Evolutionary conservation across 2,797 vertebrate species (phyloP), one percentile per base, ranked within the genome.

Genomic region (Galagoides demidoff): DNA sequence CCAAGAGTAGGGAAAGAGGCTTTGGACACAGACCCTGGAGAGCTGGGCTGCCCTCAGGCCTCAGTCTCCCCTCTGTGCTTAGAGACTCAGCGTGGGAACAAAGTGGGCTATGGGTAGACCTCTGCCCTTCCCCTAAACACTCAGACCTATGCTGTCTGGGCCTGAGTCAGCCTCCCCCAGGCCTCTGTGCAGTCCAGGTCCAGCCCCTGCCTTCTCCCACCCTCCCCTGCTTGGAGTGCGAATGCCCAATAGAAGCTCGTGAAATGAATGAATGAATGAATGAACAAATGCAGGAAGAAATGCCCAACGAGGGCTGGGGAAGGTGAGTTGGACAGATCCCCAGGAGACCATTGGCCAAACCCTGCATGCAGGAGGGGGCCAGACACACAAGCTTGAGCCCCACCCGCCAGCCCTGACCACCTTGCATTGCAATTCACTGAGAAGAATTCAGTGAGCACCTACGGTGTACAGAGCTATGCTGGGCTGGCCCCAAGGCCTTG

Each of bases 181-280:
- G 64, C 31, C 23, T 70, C 64, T 16, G 9, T 13, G 31, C 14
- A 3, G 59, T 52, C 59, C 13, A 25, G 81, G 45, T 0, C 2
- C 16, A 25, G 9, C 43, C 4, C 23, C 17, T 14, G 39, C 71
- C 37, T 2, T 23, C 76, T n/a, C 39, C 31, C 3, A 25, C 5
- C 4, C 37, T 0, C 0, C 0, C 4, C 5, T 23, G 17, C 39
- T n/a, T 0, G 0, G 68, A 55, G 29, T 12, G 63, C 13, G n/a
- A 27, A 66, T 27, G 39, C 7, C n/a, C 0, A 0, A 2, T 2
- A 20, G 71, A 27, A 8, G 55, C 27, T 11, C 4, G 27, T 20
- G 29, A 39, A 3, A 31, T 0, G 23, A 7, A 23, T 1, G 79
- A 25, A 14, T 1, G 11, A 39, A 71, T 39, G 34, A 71, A 27